Evolutionary conservation across 2,888 invertebrate genomes (phyloP), one percentile per base, ranked within the genome.

Genomic region (Dermolepida albohirtum): DNA sequence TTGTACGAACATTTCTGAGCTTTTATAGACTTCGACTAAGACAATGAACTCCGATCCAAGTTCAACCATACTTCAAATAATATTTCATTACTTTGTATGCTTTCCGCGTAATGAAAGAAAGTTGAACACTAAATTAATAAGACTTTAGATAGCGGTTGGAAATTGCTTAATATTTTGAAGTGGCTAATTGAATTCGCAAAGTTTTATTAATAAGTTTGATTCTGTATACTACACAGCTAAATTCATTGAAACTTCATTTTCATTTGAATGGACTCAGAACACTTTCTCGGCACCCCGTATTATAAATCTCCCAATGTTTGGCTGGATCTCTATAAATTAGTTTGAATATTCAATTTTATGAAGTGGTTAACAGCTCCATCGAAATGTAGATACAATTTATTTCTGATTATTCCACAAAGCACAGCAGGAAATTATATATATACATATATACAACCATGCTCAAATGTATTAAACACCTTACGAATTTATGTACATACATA

Each of bases 131-230:
- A 62, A 62, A 62, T 62, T 62, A 62, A 62, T 62, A 62, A 47
- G 62, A 62, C n/a, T 62, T 51, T 51, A 51, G 51, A 34, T 41
- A 39, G 40, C 27, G 52, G 64, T 52, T 16, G 51, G 51, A 52
- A 51, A 64, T 64, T 64, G 64, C 64, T 64, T 64, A 64, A 64
- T 64, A 64, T 64, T 64, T 64, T 34, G 12, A 39, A 64, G 40
- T 64, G 44, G 52, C 41, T 64, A 64, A 64, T 64, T 64, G 64
- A 64, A 64, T 64, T 64, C 64, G 27, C 29, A 39, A 52, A 64
- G 50, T 64, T 41, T 64, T 64, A 64, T 64, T 64, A 64, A 52
- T 52, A 64, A 64, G 64, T 64, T 64, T 64, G 51, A 52, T 52
- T 59, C 29, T 47, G 27, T 14, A 44, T 41, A 22, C 49, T 49